A percentile compares a stretch with the other conserved stretches of the same genome.
Evolutionary conservation across 2,797 vertebrate genomes (phyloP).

Genomic region (Onychomys leucogaster): DNA sequence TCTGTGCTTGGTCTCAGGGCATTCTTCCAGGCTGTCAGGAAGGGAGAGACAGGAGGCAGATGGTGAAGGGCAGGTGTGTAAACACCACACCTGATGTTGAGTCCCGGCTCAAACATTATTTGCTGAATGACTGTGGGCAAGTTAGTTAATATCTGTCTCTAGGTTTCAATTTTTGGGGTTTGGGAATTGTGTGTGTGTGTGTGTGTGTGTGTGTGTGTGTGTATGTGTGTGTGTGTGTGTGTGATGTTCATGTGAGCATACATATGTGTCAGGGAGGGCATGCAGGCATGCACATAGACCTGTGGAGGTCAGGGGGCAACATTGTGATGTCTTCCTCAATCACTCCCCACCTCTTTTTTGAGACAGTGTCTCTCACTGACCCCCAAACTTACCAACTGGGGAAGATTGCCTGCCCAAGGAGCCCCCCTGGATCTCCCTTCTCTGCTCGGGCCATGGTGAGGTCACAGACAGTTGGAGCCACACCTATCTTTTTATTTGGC

Average conservation of each 20-base stretch:
- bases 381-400: not conserved
- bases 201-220: not conserved
- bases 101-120: not conserved
- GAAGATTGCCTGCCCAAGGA: too few relatives aligned
- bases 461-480: not conserved
- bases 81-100: not conserved
- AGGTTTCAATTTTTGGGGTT: not conserved
- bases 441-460: not conserved
- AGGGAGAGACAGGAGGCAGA: not conserved
- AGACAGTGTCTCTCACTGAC: not conserved
- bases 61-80: not conserved
- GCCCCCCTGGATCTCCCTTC: not conserved
- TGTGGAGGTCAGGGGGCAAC: not conserved
- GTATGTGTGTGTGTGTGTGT: too few relatives aligned
- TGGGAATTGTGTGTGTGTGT: not conserved
- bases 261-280: too few relatives aligned
- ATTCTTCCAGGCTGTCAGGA: not conserved
- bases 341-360: not conserved
- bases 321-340: not conserved
- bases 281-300: too few relatives aligned
- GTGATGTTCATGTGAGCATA: too few relatives aligned
- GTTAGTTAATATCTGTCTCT: constrained; percentile 35
- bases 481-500: not conserved
- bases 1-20: not conserved
- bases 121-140: not conserved